Conservation (phyloP, 2,888 invertebrate genomes). For the Leptura quadrifasciata region DNA sequence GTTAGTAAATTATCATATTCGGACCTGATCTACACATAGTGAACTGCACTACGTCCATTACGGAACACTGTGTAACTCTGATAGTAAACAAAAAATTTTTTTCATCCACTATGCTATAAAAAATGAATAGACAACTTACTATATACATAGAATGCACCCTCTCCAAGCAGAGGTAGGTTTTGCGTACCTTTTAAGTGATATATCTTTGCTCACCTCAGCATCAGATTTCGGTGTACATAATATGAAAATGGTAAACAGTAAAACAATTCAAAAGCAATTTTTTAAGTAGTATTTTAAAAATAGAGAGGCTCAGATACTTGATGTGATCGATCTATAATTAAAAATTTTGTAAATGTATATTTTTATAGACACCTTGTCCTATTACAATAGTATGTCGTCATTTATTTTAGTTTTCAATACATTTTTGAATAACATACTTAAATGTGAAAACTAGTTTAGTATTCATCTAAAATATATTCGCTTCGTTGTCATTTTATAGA, state of each 20-base stretch:
- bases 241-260: neutral
- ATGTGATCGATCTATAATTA: neutral
- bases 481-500: constrained; percentile 8
- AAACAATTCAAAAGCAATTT: too few species aligned
- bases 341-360: neutral
- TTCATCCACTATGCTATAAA: neutral
- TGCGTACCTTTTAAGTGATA: too few species aligned
- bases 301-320: too few species aligned
- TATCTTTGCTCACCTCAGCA: neutral
- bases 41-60: too few species aligned
- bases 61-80: too few species aligned
- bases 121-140: neutral
- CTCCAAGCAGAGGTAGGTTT: neutral
- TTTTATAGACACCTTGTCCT: neutral
- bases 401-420: neutral
- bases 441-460: neutral
- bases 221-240: neutral
- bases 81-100: too few species aligned
- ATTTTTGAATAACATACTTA: neutral
- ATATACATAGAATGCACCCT: neutral
- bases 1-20: too few species aligned
- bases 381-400: neutral
- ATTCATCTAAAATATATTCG: neutral
- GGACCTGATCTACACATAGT: too few species aligned
- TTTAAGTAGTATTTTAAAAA: too few species aligned